A percentile compares a stretch with the other conserved stretches of the same genome.
phyloP scores from a whole-genome alignment of 2,113 vertebrate species.

The Entelurus aequoreus region DNA sequence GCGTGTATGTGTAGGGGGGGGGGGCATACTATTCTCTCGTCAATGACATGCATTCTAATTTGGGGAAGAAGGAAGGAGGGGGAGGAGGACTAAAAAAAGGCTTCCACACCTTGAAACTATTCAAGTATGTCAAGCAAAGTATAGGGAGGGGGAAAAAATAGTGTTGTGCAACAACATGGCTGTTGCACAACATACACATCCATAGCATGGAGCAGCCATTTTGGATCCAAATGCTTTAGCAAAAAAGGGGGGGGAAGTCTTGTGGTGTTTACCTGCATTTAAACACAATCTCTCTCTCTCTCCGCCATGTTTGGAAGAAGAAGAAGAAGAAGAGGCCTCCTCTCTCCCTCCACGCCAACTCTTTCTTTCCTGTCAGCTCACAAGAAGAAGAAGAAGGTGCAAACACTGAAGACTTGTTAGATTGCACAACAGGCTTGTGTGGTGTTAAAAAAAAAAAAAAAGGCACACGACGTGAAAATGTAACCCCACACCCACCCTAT shows the following conservation, averaged over 20 bases:
- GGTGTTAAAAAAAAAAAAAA: too few species aligned
- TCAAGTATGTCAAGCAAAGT: too few species aligned
- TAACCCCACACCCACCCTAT: constrained; percentile 17
- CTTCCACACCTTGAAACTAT: not conserved
- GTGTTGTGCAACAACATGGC: constrained; percentile 30
- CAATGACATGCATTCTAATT: constrained; percentile 72
- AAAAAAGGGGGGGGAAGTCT: not conserved
- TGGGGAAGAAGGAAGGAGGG: constrained; percentile 41
- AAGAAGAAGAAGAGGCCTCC: constrained; percentile 1
- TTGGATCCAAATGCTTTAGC: too few species aligned
- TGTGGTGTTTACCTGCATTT: constrained; percentile 10
- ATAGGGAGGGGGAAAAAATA: not conserved
- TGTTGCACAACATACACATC: constrained; percentile 57
- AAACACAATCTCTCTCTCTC: not conserved
- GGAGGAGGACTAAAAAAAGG: constrained; percentile 2
- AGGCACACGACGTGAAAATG: constrained; percentile 33
- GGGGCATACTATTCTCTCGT: constrained; percentile 62
- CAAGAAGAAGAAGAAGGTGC: constrained; percentile 1
- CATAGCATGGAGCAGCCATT: constrained; percentile 37
- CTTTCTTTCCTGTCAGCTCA: constrained; percentile 41
- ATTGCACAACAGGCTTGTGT: constrained; percentile 60
- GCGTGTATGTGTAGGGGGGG: not conserved
- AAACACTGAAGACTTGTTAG: constrained; percentile 65
- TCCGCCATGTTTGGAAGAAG: constrained; percentile 4
- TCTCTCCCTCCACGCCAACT: constrained; percentile 17